These are phyloP conservation scores for Indicator maculatus DNA, from an alignment of 2,113 vertebrate genomes.

Conservation along the genomic window DNA sequence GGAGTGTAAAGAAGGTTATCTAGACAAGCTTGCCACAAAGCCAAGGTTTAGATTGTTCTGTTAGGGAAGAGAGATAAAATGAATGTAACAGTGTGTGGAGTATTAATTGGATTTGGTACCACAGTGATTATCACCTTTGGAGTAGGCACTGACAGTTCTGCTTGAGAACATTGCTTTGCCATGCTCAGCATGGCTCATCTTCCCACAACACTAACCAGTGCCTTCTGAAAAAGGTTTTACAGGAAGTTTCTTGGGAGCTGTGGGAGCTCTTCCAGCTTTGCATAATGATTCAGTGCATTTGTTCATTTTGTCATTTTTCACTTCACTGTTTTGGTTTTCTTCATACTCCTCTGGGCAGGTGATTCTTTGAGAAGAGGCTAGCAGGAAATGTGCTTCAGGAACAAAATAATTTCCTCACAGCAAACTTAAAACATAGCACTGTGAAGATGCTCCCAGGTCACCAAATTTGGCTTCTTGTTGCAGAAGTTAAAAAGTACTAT, in stretches of 20 bases:
- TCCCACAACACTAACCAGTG: background rate
- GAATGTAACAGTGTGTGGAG: background rate
- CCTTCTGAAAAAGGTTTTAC: background rate
- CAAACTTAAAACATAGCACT: background rate
- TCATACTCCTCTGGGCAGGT: background rate
- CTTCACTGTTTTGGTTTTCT: background rate
- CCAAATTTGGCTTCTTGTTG: background rate
- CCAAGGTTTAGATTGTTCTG: background rate
- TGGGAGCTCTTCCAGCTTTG: background rate
- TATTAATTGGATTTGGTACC: background rate
- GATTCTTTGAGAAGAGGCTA: background rate
- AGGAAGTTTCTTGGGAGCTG: background rate
- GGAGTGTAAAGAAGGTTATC: background rate
- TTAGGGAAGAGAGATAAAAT: background rate
- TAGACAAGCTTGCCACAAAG: background rate
- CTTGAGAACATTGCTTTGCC: background rate
- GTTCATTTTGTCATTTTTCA: background rate
- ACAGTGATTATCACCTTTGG: background rate
- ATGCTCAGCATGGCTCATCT: background rate
- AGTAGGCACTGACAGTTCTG: background rate
- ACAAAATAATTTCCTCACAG: background rate
- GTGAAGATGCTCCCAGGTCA: background rate
- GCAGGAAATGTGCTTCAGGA: background rate
- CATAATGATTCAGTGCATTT: accelerated
- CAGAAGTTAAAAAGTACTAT: background rate